Percentiles rank a stretch among this genome's conserved stretches.
Conservation (phyloP, 2,888 invertebrate genomes). For the Mermis nigrescens region DNA sequence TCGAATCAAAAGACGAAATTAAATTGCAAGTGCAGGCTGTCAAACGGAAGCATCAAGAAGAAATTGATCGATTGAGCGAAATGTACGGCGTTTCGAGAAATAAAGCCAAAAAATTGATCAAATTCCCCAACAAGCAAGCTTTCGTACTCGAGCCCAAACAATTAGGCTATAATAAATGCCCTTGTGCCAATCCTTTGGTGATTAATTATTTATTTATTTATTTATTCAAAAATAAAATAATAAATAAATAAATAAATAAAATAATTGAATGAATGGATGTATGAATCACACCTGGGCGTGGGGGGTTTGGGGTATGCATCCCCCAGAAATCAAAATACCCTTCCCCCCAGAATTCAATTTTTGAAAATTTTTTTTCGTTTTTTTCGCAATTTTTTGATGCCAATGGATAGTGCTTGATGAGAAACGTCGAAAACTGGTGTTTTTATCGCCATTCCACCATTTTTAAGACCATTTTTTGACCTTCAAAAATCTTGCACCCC, state of each 20-base stretch:
- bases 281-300: too few relatives aligned
- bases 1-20: neutral
- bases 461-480: too few relatives aligned
- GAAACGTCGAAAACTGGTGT: too few relatives aligned
- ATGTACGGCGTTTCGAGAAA: slow-evolving; percentile 46
- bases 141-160: neutral
- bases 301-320: too few relatives aligned
- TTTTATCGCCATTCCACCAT: too few relatives aligned
- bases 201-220: neutral
- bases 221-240: neutral
- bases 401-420: too few relatives aligned
- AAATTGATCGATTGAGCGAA: slow-evolving; percentile 10
- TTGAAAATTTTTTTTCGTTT: too few relatives aligned
- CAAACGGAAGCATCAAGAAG: slow-evolving; percentile 14
- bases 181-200: slow-evolving; percentile 47
- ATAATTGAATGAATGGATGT: too few relatives aligned
- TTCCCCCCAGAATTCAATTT: too few relatives aligned
- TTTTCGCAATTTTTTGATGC: too few relatives aligned
- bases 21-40: slow-evolving; percentile 6
- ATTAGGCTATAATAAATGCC: slow-evolving; percentile 41
- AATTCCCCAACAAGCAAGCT: slow-evolving; percentile 45
- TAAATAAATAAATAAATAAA: neutral
- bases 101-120: slow-evolving; percentile 59
- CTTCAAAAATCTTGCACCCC: too few relatives aligned
- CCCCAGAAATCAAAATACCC: too few relatives aligned